A percentile compares a stretch with the other conserved stretches of the same genome.
Evolutionary conservation across 2,113 vertebrate genomes (phyloP).

Genomic region (Nothobranchius kuhntae): DNA sequence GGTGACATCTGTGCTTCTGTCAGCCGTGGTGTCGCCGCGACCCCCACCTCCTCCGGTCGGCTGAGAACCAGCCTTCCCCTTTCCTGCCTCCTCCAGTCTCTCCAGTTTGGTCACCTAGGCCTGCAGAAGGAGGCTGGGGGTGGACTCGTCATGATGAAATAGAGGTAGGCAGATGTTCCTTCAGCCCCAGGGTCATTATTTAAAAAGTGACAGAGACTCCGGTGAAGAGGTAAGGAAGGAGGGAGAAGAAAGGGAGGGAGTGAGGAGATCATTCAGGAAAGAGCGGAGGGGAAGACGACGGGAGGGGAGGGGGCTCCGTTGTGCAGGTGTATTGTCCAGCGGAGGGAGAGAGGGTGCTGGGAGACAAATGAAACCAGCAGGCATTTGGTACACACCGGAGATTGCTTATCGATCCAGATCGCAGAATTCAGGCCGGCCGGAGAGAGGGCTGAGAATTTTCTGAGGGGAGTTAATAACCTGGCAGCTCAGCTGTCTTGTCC

Average conservation of each 20-base stretch:
- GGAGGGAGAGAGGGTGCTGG: constrained; percentile 85
- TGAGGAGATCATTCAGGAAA: constrained; percentile 49
- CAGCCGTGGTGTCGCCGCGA: constrained; percentile 65
- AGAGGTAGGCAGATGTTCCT: constrained; percentile 85
- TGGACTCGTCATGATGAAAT: constrained; percentile 85
- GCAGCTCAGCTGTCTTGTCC: constrained; percentile 99
- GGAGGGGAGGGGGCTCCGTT: constrained; percentile 53
- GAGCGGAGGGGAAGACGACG: constrained; percentile 1
- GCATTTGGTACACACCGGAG: constrained; percentile 99
- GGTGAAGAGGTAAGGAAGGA: constrained; percentile 64
- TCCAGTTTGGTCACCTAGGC: constrained; percentile 68
- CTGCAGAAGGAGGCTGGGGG: constrained; percentile 63
- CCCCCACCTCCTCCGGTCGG: constrained; percentile 57
- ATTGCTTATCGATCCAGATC: constrained; percentile 99
- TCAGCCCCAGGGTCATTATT: constrained; percentile 92
- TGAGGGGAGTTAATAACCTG: constrained; percentile 99
- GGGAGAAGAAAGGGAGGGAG: constrained; percentile 46
- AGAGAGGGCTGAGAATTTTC: constrained; percentile 97
- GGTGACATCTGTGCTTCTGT: constrained; percentile 85
- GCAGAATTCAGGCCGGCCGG: constrained; percentile 93
- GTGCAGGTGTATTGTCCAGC: constrained; percentile 90
- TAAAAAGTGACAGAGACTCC: constrained; percentile 83
- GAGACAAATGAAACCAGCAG: constrained; percentile 99
- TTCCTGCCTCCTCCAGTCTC: constrained; percentile 28
- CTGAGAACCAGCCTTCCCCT: constrained; percentile 55